These are phyloP conservation scores for Meriones unguiculatus DNA, from an alignment of 2,113 vertebrate species.

Conservation along the genomic window DNA sequence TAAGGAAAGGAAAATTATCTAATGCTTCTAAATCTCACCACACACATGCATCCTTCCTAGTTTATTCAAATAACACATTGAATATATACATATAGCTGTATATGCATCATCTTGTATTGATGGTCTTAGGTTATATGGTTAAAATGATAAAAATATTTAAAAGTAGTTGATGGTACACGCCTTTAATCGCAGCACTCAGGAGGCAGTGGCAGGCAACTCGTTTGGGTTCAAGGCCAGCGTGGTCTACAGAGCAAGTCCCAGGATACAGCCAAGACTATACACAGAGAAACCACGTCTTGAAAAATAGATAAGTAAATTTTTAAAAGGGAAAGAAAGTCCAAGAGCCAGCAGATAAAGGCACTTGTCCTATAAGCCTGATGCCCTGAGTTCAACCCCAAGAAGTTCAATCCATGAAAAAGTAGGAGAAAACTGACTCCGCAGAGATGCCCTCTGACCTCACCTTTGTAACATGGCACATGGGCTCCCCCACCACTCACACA, in stretches of 20 bases:
- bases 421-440: background rate
- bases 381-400: too few relatives aligned
- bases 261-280: background rate
- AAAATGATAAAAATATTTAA: background rate
- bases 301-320: background rate
- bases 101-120: slow-evolving; percentile 14
- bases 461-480: background rate
- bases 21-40: background rate
- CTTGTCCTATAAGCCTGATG: background rate
- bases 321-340: background rate
- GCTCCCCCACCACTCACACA: background rate
- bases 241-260: background rate
- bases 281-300: background rate
- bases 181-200: background rate
- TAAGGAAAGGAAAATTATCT: slow-evolving; percentile 18
- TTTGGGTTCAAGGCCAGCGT: background rate
- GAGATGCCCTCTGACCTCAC: background rate
- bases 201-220: background rate
- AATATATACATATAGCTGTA: background rate
- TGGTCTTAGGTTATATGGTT: slow-evolving; percentile 28
- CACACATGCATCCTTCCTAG: background rate
- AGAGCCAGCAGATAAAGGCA: background rate
- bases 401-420: background rate
- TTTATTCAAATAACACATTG: background rate
- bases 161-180: background rate